These are phyloP conservation scores for Camptogramma bilineatum DNA, from an alignment of 2,888 invertebrate species.

Conservation along the genomic window DNA sequence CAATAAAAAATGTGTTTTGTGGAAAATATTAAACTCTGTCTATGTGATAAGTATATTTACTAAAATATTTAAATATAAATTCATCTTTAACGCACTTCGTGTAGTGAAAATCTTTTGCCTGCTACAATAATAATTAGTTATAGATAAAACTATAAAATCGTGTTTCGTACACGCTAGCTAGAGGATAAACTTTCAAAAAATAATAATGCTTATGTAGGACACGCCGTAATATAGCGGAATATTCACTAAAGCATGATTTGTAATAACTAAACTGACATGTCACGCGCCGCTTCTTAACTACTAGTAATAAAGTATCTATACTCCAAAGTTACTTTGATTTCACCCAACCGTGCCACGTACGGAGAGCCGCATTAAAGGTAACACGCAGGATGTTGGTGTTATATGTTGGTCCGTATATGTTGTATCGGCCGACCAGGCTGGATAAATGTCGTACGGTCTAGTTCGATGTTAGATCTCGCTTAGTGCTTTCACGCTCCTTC, in stretches of 20 bases:
- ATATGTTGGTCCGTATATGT: slow-evolving; percentile 68
- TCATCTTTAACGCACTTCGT: slow-evolving; percentile 74
- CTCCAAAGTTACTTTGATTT: slow-evolving; percentile 84
- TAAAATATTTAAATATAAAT: slow-evolving; percentile 56
- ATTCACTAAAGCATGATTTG: slow-evolving; percentile 70
- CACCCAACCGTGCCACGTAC: slow-evolving; percentile 75
- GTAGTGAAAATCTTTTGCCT: slow-evolving; percentile 75
- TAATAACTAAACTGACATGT: slow-evolving; percentile 50
- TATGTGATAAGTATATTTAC: slow-evolving; percentile 62
- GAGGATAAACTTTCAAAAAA: slow-evolving; percentile 52
- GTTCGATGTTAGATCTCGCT: slow-evolving; percentile 76
- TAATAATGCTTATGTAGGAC: slow-evolving; percentile 74
- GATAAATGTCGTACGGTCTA: slow-evolving; percentile 74
- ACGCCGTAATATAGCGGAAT: slow-evolving; percentile 65
- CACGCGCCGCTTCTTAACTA: slow-evolving; percentile 74
- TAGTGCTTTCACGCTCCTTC: slow-evolving; percentile 67
- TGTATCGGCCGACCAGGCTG: slow-evolving; percentile 58
- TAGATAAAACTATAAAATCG: slow-evolving; percentile 60
- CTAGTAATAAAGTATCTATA: slow-evolving; percentile 85
- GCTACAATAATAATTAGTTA: slow-evolving; percentile 72
- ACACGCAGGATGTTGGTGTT: slow-evolving; percentile 67
- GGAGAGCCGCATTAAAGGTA: slow-evolving; percentile 81
- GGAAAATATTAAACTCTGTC: slow-evolving; percentile 41
- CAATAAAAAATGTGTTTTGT: slow-evolving; percentile 56
- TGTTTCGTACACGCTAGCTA: slow-evolving; percentile 72